Base-by-base conservation (phyloP, 1,140 invertebrate species). In the Bombus cullumanus region DNA sequence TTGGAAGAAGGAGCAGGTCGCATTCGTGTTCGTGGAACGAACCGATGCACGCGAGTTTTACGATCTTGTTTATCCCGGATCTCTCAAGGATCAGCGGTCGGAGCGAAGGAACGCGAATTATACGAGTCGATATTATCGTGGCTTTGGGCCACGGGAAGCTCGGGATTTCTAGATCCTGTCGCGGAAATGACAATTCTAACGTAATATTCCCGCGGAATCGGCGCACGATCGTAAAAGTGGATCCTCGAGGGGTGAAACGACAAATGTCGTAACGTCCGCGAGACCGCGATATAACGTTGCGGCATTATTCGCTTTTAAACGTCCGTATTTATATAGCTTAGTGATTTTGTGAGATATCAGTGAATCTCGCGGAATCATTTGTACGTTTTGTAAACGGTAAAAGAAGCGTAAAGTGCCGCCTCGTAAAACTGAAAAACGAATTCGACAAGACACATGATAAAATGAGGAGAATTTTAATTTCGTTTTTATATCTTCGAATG, bases 1-100 rank as follows among this genome's bases (percentile, higher is more conserved):
- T 53, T 18, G 22, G 25, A n/a, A 41, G 64, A 47, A 53, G 18
- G 39, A 41, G 22, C 62, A 37, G 72, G 37, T 71, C 13, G 64
- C 53, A 25, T 79, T 81, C 73, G 76, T 68, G 64, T 75, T 75
- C 75, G 62, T 25, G 71, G 77, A 90, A 90, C 57, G 69, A 84
- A 72, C 39, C 84, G 90, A 90, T 86, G 66, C 59, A 66, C 39
- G 71, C 62, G 69, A 62, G 59, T 88, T 92, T 90, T 91, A 92
- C 75, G 88, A 90, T 90, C 87, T 89, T 91, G 89, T 92, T 92
- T 91, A 92, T 84, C 78, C 81, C 73, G 78, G 73, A 59, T 83
- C 69, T 76, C 28, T 64, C 18, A 74, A 73, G 37, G 53, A 39
- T 31, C 77, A 5, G 71, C 34, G 25, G 59, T 31, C 37, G 64